Evolutionary conservation across 1,140 invertebrate genomes (phyloP).

Genomic region (Brachionus angularis): DNA sequence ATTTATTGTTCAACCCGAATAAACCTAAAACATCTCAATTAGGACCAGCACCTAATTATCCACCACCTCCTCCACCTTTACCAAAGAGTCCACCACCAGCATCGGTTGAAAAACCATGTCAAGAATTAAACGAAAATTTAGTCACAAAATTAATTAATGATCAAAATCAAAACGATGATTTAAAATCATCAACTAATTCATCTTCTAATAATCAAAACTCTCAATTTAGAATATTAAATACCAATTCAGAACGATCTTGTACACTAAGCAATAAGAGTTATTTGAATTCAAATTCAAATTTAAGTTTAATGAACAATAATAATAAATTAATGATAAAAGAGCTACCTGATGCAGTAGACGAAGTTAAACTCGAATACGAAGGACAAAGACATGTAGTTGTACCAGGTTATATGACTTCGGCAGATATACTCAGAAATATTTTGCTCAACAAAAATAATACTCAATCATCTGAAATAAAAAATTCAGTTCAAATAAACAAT

Average conservation of each 20-base stretch:
- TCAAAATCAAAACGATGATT: too few species aligned
- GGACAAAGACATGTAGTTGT: conserved; percentile 23
- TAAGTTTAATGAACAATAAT: background rate
- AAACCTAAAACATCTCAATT: too few species aligned
- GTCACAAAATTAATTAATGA: too few species aligned
- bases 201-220: too few species aligned
- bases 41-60: background rate
- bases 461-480: background rate
- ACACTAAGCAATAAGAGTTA: too few species aligned
- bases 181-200: too few species aligned
- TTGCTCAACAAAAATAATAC: conserved; percentile 11
- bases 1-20: too few species aligned
- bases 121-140: too few species aligned
- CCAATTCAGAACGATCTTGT: too few species aligned
- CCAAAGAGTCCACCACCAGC: background rate
- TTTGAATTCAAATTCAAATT: too few species aligned
- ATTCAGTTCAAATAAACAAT: background rate
- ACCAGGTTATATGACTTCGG: conserved; percentile 36
- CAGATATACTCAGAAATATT: conserved; percentile 28
- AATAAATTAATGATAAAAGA: conserved; percentile 13
- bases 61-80: background rate
- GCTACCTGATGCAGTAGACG: conserved; percentile 28
- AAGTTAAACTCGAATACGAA: conserved; percentile 11
- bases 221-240: too few species aligned
- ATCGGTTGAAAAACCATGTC: background rate